A percentile compares a stretch with the other conserved stretches of the same genome.
Evolutionary conservation across 2,888 invertebrate species (phyloP).

Genomic region (Iphiclides podalirius): DNA sequence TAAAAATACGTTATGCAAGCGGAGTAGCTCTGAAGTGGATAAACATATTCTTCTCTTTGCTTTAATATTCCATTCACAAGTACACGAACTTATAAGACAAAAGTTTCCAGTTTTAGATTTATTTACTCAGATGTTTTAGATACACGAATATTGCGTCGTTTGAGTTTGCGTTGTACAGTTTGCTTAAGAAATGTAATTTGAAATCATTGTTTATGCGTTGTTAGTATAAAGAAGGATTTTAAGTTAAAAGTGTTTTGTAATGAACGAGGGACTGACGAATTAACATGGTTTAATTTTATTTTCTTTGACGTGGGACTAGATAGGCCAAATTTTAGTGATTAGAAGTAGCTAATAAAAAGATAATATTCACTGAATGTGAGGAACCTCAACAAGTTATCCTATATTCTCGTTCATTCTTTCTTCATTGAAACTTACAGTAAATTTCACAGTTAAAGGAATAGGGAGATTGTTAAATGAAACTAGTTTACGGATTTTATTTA

Average conservation of each 20-base stretch:
- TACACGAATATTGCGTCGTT: conserved; percentile 43
- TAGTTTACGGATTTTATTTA: too few relatives aligned
- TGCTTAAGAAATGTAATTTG: conserved; percentile 38
- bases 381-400: too few relatives aligned
- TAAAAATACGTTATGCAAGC: neutral
- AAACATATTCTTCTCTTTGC: conserved; percentile 35
- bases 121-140: conserved; percentile 68
- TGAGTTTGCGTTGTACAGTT: conserved; percentile 41
- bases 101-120: conserved; percentile 54
- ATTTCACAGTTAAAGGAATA: too few relatives aligned
- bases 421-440: too few relatives aligned
- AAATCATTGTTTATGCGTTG: conserved; percentile 22
- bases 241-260: neutral
- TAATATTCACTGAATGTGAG: too few relatives aligned
- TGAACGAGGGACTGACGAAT: too few relatives aligned
- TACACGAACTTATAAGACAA: conserved; percentile 34
- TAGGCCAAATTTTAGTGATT: too few relatives aligned
- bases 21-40: conserved; percentile 20
- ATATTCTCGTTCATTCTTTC: too few relatives aligned
- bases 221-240: conserved; percentile 37
- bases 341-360: too few relatives aligned
- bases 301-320: too few relatives aligned
- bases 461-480: too few relatives aligned
- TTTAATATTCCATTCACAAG: conserved; percentile 32
- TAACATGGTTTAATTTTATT: too few relatives aligned